A percentile compares a stretch with the other conserved stretches of the same genome.
phyloP scores from a whole-genome alignment of 2,888 invertebrate genomes.

The Caenorhabditis plicata region DNA sequence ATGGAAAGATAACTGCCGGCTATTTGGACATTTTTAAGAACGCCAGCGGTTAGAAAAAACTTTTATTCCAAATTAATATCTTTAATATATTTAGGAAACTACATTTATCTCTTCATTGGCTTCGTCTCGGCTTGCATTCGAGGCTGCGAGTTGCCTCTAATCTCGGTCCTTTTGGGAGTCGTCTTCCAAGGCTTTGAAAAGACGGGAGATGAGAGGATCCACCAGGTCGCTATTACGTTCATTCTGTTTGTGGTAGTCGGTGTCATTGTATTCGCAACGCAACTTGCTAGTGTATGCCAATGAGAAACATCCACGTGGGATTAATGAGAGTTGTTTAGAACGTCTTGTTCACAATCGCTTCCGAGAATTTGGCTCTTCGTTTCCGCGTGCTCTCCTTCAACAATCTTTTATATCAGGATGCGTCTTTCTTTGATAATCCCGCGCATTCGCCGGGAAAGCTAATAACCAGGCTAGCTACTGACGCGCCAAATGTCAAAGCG shows the following conservation, averaged over 20 bases:
- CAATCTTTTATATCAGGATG: constrained; percentile 66
- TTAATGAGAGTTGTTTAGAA: constrained; percentile 30
- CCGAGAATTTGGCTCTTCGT: constrained; percentile 56
- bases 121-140: constrained; percentile 59
- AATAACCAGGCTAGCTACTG: constrained; percentile 66
- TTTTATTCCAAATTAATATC: neutral
- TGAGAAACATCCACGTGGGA: neutral
- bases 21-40: constrained; percentile 46
- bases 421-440: constrained; percentile 68
- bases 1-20: constrained; percentile 40
- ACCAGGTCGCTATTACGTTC: constrained; percentile 45
- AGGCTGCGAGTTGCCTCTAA: constrained; percentile 68
- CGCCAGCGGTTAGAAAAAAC: constrained; percentile 30
- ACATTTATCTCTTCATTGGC: constrained; percentile 39
- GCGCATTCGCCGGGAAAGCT: constrained; percentile 66
- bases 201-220: constrained; percentile 48
- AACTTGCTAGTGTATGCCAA: constrained; percentile 41
- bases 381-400: constrained; percentile 53
- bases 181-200: constrained; percentile 50
- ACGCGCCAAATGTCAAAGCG: constrained; percentile 67
- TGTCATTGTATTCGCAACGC: constrained; percentile 43
- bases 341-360: constrained; percentile 44
- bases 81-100: constrained; percentile 28
- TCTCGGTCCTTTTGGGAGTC: constrained; percentile 66
- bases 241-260: constrained; percentile 43